A percentile compares a stretch with the other conserved stretches of the same genome.
Conservation (phyloP, 1,140 invertebrate genomes). For the Dendrolimus punctatus region DNA sequence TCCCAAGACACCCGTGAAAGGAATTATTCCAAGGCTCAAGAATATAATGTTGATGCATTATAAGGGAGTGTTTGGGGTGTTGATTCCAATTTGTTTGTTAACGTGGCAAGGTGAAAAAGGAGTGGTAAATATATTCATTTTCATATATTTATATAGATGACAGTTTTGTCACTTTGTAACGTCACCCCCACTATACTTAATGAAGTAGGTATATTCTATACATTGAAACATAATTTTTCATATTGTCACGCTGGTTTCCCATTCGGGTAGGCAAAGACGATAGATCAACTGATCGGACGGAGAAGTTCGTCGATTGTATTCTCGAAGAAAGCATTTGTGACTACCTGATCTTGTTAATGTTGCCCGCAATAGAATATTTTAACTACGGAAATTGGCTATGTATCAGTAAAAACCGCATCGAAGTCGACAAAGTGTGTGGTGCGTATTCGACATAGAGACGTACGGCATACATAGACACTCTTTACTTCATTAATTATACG, state of each 20-base stretch:
- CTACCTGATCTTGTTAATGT: too few relatives aligned
- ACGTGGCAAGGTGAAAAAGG: constrained; percentile 31
- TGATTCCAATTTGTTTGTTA: constrained; percentile 24
- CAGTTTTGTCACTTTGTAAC: not conserved
- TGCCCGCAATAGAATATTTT: too few relatives aligned
- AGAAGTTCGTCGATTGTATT: constrained; percentile 51
- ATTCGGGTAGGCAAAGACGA: too few relatives aligned
- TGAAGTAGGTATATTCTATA: too few relatives aligned
- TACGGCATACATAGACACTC: constrained; percentile 18
- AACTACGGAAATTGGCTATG: too few relatives aligned
- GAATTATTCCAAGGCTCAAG: constrained; percentile 18
- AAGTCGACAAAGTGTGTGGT: too few relatives aligned
- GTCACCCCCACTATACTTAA: not conserved
- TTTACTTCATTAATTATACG: constrained; percentile 36
- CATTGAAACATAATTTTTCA: too few relatives aligned
- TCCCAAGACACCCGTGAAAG: constrained; percentile 24
- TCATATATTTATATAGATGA: constrained; percentile 1
- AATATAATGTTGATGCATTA: constrained; percentile 24
- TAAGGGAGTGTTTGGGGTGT: constrained; percentile 28
- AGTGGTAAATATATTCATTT: constrained; percentile 19
- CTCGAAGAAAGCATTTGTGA: constrained; percentile 6
- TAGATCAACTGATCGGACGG: too few relatives aligned
- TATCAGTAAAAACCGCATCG: too few relatives aligned
- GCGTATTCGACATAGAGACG: not conserved
- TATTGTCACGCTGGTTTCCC: too few relatives aligned